Evolutionary conservation across 2,797 vertebrate species (phyloP), one percentile per base, ranked within the genome.

Genomic region (Clamator glandarius): DNA sequence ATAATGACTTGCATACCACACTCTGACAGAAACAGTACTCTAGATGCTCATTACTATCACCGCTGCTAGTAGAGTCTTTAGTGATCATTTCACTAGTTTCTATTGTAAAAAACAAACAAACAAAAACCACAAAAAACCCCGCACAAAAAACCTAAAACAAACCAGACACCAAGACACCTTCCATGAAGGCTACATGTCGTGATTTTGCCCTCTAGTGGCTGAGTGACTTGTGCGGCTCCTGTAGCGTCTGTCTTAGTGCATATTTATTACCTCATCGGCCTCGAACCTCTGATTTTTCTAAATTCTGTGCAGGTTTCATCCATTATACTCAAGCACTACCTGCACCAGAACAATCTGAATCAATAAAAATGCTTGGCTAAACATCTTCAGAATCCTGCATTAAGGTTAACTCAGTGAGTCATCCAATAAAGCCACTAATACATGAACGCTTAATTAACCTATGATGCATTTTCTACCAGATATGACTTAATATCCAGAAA

Each of bases 361-460:
- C 86, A 94, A 96, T 89, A 89, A 78, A 83, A 95, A 67, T 63
- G 64, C 75, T 90, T 92, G 72, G 67, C 92, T 92, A 87, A 87
- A 93, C 39, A 77, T 90, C 83, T 72, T 87, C 67, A 80, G 84
- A 84, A 87, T 69, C 70, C 64, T 94, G 21, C 83, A 89, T 93
- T 87, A 94, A 94, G 83, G 84, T 84, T 95, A 90, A 83, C 75
- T 90, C 59, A 70, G 84, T 94, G 93, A 95, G 64, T 94, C 93
- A 96, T 92, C 83, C 46, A 50, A 79, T 84, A 94, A 90, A 92
- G 76, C 54, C 86, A 84, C 83, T 84, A 93, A 95, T 91, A 95
- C 67, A 84, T 25, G 29, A 55, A 59, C 81, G 93, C 66, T 92
- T 87, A 87, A 88, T 96, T 94, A 91, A 94, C 86, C 64, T 85